phyloP scores from a whole-genome alignment of 2,888 invertebrate genomes.

The Rhyacophila evoluta region DNA sequence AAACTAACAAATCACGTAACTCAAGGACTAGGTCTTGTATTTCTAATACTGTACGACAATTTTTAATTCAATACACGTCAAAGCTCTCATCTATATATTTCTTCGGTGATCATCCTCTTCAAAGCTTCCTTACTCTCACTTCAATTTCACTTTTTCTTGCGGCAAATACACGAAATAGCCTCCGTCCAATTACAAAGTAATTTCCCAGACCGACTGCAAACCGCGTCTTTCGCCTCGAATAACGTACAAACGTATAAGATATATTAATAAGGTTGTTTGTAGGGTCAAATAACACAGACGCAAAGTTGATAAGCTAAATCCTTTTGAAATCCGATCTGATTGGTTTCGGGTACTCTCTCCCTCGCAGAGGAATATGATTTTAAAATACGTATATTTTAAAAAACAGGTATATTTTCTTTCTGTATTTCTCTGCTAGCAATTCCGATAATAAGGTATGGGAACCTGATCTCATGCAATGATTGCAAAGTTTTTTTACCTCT shows the following conservation, averaged over 20 bases:
- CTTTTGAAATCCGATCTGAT: constrained; percentile 51
- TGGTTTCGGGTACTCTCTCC: constrained; percentile 37
- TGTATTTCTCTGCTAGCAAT: not conserved
- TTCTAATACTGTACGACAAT: no score
- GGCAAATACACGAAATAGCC: constrained; percentile 51
- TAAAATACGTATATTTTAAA: constrained; percentile 29
- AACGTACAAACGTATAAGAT: not conserved
- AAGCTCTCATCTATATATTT: no score
- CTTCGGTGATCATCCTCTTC: constrained; percentile 38
- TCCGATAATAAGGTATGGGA: constrained; percentile 31
- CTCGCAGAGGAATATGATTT: constrained; percentile 35
- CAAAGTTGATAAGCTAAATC: constrained; percentile 43
- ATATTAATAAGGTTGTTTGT: constrained; percentile 39
- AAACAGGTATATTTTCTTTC: constrained; percentile 26
- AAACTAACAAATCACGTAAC: no score
- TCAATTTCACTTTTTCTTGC: constrained; percentile 38
- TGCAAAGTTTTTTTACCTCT: not conserved
- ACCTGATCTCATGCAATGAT: constrained; percentile 2
- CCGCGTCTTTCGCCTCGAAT: constrained; percentile 1
- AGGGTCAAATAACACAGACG: constrained; percentile 45
- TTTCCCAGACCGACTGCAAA: constrained; percentile 44
- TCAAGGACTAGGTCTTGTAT: no score
- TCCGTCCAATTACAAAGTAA: constrained; percentile 52
- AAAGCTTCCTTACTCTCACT: constrained; percentile 35
- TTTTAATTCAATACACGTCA: no score